Evolutionary conservation across 1,140 invertebrate genomes (phyloP), one percentile per base, ranked within the genome.

Genomic region (Caerostris darwini): DNA sequence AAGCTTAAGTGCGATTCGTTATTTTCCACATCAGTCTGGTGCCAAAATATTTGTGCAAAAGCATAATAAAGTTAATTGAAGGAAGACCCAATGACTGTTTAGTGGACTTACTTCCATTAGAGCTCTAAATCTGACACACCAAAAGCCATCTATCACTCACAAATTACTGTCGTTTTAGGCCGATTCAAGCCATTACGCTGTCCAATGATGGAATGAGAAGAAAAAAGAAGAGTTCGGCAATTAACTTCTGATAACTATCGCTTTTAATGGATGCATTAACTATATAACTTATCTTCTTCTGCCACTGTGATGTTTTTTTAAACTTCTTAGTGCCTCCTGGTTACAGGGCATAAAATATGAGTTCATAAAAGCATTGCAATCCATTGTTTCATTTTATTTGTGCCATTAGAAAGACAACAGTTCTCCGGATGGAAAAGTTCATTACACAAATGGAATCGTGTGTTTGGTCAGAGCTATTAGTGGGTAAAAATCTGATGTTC

Each of bases 211-310:
- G 56, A 19, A 50, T 34, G 34, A 34, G 34, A 34, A 67, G 7
- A 85, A 54, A 54, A 67, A 64, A 88, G 17, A 88, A 58, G 6
- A 5, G 12, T 67, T 2, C 34, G 53, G 59, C 59, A 88, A 67
- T 88, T 67, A 88, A 88, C 86, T 61, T 88, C 34, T 88, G 59
- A 54, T 88, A 88, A 67, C 34, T 88, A 88, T 88, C 59, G 50
- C 2, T 12, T 3, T 67, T 88, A 88, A 88, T 67, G 86, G 86
- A 54, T 17, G 7, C 61, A 88, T 88, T 88, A 67, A 54, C 59
- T 64, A 88, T 88, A 50, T 88, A 34, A 34, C 34, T 34, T 34
- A 34, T 34, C 34, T 34, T 2, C 34, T 34, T 34, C 34, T 34
- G 34, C 34, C 34, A 34, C 2, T 34, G 34, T 34, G 34, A n/a